These are phyloP conservation scores for Drosophila pruinosa DNA, from an alignment of 1,140 invertebrate genomes.

Conservation along the genomic window DNA sequence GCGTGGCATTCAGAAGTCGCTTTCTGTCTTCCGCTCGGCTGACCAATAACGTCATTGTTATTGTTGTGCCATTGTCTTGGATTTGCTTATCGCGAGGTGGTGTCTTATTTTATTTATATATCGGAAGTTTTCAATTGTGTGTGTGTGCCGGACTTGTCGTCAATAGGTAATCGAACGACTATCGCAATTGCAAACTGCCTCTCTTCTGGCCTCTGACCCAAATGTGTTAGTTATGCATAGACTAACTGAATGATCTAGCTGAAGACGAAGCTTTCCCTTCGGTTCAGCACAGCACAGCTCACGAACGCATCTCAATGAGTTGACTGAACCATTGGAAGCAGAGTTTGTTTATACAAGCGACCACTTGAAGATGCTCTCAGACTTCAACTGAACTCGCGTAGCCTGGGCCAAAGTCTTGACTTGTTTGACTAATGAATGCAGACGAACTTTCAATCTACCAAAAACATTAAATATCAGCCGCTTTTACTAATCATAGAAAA, in stretches of 20 bases:
- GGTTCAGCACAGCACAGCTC: neutral
- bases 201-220: neutral
- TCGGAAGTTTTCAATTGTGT: slow-evolving; percentile 64
- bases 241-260: neutral
- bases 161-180: slow-evolving; percentile 6
- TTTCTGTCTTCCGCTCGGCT: slow-evolving; percentile 34
- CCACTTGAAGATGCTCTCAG: slow-evolving; percentile 11
- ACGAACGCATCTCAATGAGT: neutral
- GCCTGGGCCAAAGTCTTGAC: neutral
- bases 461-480: too few species aligned
- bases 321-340: slow-evolving; percentile 40
- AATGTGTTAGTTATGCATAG: neutral
- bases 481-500: too few species aligned
- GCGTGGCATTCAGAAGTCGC: slow-evolving; percentile 20
- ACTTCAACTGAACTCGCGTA: neutral
- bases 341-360: slow-evolving; percentile 26
- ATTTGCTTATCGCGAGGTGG: slow-evolving; percentile 11
- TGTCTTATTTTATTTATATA: slow-evolving; percentile 16
- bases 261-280: slow-evolving; percentile 20
- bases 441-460: slow-evolving; percentile 3
- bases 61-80: neutral
- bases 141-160: neutral
- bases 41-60: slow-evolving; percentile 41
- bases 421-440: slow-evolving; percentile 11
- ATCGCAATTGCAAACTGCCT: slow-evolving; percentile 9